Percentiles rank a stretch among this genome's conserved stretches.
phyloP scores from a whole-genome alignment of 2,113 vertebrate genomes.

The Brachionichthys hirsutus region DNA sequence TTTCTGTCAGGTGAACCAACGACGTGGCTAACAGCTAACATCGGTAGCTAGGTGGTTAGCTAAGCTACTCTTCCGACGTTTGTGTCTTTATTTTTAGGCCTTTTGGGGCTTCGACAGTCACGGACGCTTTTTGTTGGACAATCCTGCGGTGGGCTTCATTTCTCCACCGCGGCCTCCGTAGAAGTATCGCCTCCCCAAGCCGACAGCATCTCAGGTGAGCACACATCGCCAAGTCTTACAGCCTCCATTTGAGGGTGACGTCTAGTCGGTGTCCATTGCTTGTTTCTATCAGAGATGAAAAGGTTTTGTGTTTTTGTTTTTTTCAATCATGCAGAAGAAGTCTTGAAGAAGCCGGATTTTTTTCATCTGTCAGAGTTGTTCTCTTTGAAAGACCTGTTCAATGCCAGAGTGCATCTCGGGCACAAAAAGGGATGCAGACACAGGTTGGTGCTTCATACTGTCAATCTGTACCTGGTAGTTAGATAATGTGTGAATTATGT shows the following conservation, averaged over 20 bases:
- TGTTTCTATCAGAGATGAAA: too few species aligned
- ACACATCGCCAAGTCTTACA: background rate
- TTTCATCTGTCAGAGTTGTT: conserved; percentile 90
- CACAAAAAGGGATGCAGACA: conserved; percentile 93
- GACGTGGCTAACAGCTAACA: conserved; percentile 2
- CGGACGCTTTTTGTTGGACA: conserved; percentile 17
- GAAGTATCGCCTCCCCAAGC: background rate
- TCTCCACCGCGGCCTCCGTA: conserved; percentile 46
- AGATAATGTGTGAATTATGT: too few species aligned
- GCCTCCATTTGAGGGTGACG: background rate
- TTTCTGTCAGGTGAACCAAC: background rate
- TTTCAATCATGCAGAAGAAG: conserved; percentile 36
- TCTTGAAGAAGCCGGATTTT: conserved; percentile 83
- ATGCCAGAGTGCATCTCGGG: conserved; percentile 91
- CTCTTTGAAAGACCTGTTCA: conserved; percentile 85
- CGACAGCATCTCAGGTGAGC: conserved; percentile 51
- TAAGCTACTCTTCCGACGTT: background rate
- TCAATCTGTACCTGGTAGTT: background rate
- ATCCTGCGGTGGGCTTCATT: conserved; percentile 28
- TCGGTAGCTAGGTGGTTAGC: background rate
- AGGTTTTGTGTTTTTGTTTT: conserved; percentile 8
- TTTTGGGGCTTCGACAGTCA: conserved; percentile 48
- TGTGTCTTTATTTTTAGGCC: conserved; percentile 42
- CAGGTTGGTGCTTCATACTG: conserved; percentile 72
- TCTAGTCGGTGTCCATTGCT: too few species aligned